Percentiles rank a stretch among this genome's conserved stretches.
Conservation (phyloP, 2,113 vertebrate genomes). For the Xiphorhynchus elegans region DNA sequence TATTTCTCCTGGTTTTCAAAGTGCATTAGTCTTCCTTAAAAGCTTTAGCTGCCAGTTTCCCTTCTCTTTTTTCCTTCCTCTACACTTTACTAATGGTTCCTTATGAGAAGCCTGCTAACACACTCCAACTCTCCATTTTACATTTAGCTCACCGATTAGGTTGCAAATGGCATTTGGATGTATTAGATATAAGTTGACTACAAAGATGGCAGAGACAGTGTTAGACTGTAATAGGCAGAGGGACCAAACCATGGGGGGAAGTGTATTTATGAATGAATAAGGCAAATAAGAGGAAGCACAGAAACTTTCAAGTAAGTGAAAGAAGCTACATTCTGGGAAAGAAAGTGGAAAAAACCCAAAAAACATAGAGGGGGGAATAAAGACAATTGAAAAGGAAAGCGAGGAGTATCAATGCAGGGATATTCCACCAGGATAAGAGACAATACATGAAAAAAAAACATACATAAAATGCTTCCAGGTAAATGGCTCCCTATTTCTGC, state of each 20-base stretch:
- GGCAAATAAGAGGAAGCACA: not conserved
- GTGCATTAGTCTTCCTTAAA: not conserved
- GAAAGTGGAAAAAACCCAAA: not conserved
- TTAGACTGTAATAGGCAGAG: not conserved
- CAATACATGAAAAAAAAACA: not conserved
- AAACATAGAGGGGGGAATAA: not conserved
- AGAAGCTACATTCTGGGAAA: not conserved
- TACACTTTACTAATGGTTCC: not conserved
- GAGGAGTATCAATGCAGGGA: not conserved
- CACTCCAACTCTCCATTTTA: not conserved
- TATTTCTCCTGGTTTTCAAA: not conserved
- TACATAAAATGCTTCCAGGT: not conserved
- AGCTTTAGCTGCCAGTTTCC: not conserved
- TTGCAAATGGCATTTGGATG: not conserved
- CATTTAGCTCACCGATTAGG: not conserved
- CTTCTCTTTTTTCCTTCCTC: not conserved
- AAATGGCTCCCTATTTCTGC: not conserved
- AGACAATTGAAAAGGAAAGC: not conserved
- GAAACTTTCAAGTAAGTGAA: not conserved
- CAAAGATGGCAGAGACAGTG: not conserved
- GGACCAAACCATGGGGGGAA: not conserved
- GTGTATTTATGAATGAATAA: rapidly evolving
- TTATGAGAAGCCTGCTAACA: not conserved
- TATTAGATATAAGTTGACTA: not conserved
- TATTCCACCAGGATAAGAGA: not conserved